Conservation (phyloP, 2,113 vertebrate species). For the Epinephelus moara region DNA sequence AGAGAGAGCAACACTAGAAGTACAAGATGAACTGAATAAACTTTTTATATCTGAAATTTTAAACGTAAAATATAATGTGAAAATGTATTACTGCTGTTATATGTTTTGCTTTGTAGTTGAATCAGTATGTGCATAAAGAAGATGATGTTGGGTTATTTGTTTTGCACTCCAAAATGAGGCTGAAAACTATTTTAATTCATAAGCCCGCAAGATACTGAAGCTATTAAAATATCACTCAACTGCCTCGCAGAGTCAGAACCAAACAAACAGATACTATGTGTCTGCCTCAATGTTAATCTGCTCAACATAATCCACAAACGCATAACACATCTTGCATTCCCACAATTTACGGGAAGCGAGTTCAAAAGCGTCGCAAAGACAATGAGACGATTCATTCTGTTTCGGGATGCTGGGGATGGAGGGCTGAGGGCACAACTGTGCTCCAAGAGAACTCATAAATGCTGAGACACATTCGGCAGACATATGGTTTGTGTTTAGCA, state of each 20-base stretch:
- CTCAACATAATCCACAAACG: constrained; percentile 64
- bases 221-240: constrained; percentile 36
- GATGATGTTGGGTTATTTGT: background rate
- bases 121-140: background rate
- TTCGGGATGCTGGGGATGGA: constrained; percentile 67
- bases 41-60: background rate
- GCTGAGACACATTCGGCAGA: constrained; percentile 75
- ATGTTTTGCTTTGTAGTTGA: background rate
- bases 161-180: background rate
- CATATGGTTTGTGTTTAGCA: constrained; percentile 85
- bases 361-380: constrained; percentile 77
- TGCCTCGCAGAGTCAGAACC: constrained; percentile 6
- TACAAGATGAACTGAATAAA: background rate
- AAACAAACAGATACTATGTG: constrained; percentile 45
- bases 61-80: background rate
- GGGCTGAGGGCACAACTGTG: constrained; percentile 71
- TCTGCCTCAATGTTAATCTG: constrained; percentile 48
- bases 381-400: constrained; percentile 82
- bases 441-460: constrained; percentile 77
- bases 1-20: background rate
- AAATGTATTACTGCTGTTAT: constrained; percentile 6
- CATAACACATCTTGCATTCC: constrained; percentile 65
- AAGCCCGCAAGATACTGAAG: constrained; percentile 32
- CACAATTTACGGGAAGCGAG: constrained; percentile 70
- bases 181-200: constrained; percentile 34